A percentile compares a stretch with the other conserved stretches of the same genome.
Conservation (phyloP, 2,888 invertebrate species). For the Tillus elongatus region DNA sequence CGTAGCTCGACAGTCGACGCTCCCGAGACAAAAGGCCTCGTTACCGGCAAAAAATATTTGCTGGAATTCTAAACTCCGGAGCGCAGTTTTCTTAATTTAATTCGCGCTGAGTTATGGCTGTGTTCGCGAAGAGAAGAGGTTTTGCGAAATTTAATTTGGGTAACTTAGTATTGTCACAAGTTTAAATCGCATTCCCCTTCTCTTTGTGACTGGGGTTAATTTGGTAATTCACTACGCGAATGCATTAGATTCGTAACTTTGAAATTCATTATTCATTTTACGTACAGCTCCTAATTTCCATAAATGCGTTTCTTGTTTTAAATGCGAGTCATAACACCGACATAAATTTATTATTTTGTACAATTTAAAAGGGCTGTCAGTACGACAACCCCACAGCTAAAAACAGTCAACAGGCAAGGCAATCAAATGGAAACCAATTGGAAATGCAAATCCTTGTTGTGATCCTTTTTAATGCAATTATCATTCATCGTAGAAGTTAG, state of each 20-base stretch:
- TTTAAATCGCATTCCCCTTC: constrained; percentile 31
- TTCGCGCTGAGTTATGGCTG: constrained; percentile 27
- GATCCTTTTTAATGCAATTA: too few species aligned
- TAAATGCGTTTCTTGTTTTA: constrained; percentile 29
- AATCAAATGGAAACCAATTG: too few species aligned
- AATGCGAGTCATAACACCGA: constrained; percentile 22
- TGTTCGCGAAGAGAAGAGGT: constrained; percentile 28
- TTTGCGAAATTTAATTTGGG: constrained; percentile 38
- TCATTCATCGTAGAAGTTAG: too few species aligned
- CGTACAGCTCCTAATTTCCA: constrained; percentile 27
- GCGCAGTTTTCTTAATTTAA: constrained; percentile 35
- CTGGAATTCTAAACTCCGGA: constrained; percentile 22
- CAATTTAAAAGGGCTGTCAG: too few species aligned
- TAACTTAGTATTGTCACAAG: constrained; percentile 39
- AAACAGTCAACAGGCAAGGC: too few species aligned
- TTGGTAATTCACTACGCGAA: constrained; percentile 31
- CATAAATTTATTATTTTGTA: too few species aligned
- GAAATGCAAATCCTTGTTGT: too few species aligned
- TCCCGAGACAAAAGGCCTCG: constrained; percentile 35
- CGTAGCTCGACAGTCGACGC: constrained; percentile 10
- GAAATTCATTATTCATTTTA: constrained; percentile 32
- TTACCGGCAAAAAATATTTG: constrained; percentile 36
- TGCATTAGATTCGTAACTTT: constrained; percentile 28
- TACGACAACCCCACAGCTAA: too few species aligned
- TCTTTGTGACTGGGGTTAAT: constrained; percentile 25